Evolutionary conservation across 2,113 vertebrate genomes (phyloP), one percentile per base, ranked within the genome.

Genomic region (Lepus europaeus): DNA sequence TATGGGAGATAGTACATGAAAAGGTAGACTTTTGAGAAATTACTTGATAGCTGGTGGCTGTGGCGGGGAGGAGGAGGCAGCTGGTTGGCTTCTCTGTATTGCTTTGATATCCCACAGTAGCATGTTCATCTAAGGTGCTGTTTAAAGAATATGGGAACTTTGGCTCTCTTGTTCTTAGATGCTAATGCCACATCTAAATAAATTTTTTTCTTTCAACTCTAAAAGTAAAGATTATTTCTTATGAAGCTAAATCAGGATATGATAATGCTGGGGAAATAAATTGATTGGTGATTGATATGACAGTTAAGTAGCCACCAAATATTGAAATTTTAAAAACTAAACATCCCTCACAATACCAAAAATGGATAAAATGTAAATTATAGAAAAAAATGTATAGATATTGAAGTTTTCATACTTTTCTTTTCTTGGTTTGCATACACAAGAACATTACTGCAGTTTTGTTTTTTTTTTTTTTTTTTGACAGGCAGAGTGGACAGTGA

Each of bases 171-270:
- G 8, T 76, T 74, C 51, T 87, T 70, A 59, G 81, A 95, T 76
- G 45, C 87, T 56, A 87, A 23, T 77, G 59, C 31, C 53, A 76
- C 45, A 80, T 8, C 25, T 88, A 31, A 25, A 22, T 8, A 72
- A 29, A 82, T 87, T 85, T 69, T 87, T 91, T 87, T 91, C 70
- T 96, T 92, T 22, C 31, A 84, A 29, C 45, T 84, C 6, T 51
- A 88, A 92, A 86, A 64, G 72, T 27, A 81, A 83, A 74, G 49
- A 51, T 68, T 80, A 51, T 61, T 93, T 80, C 56, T 87, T 81
- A 76, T 39, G 45, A 87, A 82, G 70, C 14, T 33, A 70, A 91
- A 69, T 70, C 23, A 90, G 4, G 56, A 59, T 59, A 59, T 59
- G 13, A 14, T 19, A 59, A 59, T 17, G 12, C 56, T 59, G 13